A percentile compares a stretch with the other conserved stretches of the same genome.
phyloP scores from a whole-genome alignment of 2,113 vertebrate genomes.

The Heptranchias perlo region DNA sequence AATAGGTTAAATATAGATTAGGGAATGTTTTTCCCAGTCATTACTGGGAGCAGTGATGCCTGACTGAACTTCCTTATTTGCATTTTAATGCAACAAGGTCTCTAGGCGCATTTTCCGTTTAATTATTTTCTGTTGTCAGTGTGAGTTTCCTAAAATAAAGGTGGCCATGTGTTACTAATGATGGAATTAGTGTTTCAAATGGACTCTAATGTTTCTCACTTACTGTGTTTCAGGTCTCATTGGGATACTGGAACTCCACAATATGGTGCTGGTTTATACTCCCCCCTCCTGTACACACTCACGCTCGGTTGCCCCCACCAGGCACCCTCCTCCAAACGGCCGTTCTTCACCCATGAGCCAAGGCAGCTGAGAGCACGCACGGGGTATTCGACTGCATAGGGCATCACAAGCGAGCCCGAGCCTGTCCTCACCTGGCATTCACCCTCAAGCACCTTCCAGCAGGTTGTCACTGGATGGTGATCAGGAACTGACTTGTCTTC shows the following conservation, averaged over 20 bases:
- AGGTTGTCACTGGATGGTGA: neutral
- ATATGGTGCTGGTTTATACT: no score
- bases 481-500: neutral
- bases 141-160: neutral
- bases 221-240: neutral
- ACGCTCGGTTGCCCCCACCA: neutral
- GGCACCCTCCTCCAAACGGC: neutral
- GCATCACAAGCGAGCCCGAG: neutral
- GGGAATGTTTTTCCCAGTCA: neutral
- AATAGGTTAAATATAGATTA: constrained; percentile 14
- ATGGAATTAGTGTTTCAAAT: constrained; percentile 10
- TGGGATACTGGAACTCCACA: neutral
- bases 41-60: neutral
- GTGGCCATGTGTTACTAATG: neutral
- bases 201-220: neutral
- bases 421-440: neutral
- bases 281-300: neutral
- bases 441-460: neutral
- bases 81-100: constrained; percentile 19
- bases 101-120: neutral
- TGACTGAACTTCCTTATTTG: neutral
- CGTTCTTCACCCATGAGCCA: neutral
- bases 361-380: neutral
- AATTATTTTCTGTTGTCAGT: constrained; percentile 28
- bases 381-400: neutral